phyloP scores from a whole-genome alignment of 2,113 vertebrate species.

The Antidorcas marsupialis region DNA sequence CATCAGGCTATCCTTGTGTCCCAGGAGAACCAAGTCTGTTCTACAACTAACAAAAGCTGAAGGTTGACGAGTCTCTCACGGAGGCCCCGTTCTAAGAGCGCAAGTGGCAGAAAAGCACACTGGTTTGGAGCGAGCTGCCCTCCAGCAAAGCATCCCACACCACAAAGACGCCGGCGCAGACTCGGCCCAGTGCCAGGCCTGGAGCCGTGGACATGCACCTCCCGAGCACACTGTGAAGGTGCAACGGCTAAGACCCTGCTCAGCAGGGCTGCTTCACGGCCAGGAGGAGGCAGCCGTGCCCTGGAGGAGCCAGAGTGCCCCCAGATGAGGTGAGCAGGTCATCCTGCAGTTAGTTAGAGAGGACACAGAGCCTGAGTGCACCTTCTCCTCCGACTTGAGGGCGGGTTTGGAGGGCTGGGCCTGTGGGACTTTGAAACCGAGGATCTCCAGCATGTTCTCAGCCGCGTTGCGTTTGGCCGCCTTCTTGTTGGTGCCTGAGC shows the following conservation, averaged over 20 bases:
- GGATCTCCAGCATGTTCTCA: slow-evolving; percentile 96
- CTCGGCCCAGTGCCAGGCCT: not conserved
- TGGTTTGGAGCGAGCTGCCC: not conserved
- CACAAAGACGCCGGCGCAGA: not conserved
- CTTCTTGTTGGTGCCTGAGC: slow-evolving; percentile 96
- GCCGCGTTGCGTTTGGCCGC: slow-evolving; percentile 97
- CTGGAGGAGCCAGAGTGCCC: not conserved
- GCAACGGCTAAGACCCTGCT: fast-evolving
- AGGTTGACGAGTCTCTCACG: fast-evolving
- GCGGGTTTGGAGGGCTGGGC: slow-evolving; percentile 95
- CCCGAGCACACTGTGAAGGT: not conserved
- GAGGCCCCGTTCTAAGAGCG: not conserved
- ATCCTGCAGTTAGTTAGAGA: not conserved
- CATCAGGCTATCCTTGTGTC: not conserved
- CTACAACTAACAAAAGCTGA: not conserved
- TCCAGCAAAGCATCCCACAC: not conserved
- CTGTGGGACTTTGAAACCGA: slow-evolving; percentile 97
- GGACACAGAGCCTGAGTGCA: slow-evolving; percentile 48
- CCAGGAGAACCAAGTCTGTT: not conserved
- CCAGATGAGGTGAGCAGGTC: not conserved
- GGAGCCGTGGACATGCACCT: not conserved
- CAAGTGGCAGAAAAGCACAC: not conserved
- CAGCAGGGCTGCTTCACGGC: not conserved
- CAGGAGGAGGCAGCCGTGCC: not conserved
- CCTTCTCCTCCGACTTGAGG: slow-evolving; percentile 97